A percentile compares a stretch with the other conserved stretches of the same genome.
phyloP scores from a whole-genome alignment of 2,113 vertebrate species.

The Numida meleagris region DNA sequence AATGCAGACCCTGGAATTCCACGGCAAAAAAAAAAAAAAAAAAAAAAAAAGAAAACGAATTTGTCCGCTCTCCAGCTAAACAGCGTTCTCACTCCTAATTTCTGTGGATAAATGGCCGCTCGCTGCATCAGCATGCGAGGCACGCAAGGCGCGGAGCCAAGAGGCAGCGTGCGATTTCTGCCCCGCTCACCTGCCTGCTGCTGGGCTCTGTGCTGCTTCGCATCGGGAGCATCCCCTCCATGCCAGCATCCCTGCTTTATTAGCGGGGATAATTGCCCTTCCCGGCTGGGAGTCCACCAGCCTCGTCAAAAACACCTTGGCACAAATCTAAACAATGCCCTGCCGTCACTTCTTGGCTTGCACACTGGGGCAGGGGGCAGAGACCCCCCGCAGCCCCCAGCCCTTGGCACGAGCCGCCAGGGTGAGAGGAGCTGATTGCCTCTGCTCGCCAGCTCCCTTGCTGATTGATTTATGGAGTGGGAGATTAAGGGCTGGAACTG shows the following conservation, averaged over 20 bases:
- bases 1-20: not conserved
- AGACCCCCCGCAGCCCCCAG: not conserved
- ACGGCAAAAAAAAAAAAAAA: not conserved
- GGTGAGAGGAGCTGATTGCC: not conserved
- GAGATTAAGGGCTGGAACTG: constrained; percentile 55
- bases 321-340: not conserved
- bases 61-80: not conserved
- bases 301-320: not conserved
- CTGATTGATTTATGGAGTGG: constrained; percentile 60
- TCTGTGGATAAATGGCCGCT: not conserved
- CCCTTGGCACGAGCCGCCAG: not conserved
- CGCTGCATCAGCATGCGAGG: accelerated
- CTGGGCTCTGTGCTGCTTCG: not conserved
- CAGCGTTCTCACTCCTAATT: not conserved
- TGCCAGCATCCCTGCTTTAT: not conserved
- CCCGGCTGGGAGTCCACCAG: not conserved
- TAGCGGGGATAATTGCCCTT: not conserved
- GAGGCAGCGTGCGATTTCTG: not conserved
- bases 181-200: not conserved
- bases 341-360: not conserved
- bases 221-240: not conserved
- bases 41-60: not conserved
- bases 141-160: accelerated
- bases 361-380: not conserved
- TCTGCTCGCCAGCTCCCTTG: not conserved